Percentiles rank a stretch among this genome's conserved stretches.
phyloP scores from a whole-genome alignment of 2,888 invertebrate genomes.

The Hemaris fuciformis region DNA sequence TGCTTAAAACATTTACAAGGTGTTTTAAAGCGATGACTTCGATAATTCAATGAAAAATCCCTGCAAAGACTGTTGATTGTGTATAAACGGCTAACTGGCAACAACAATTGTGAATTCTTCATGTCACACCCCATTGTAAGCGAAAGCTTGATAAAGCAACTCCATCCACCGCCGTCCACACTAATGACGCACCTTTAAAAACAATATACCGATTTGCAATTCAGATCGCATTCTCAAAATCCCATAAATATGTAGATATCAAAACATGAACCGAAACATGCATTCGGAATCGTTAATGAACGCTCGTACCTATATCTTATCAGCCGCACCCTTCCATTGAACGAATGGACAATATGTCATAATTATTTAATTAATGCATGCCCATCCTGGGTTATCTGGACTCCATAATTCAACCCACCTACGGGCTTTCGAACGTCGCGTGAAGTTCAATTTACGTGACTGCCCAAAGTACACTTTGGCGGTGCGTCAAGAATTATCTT shows the following conservation, averaged over 20 bases:
- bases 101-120: not conserved
- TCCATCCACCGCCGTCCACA: not conserved
- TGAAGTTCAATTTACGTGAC: slow-evolving; percentile 12
- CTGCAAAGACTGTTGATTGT: too few relatives aligned
- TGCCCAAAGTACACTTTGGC: not conserved
- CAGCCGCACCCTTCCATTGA: slow-evolving; percentile 67
- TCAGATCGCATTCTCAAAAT: slow-evolving; percentile 8
- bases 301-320: slow-evolving; percentile 46
- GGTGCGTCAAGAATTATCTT: not conserved
- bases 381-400: slow-evolving; percentile 66
- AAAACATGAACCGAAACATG: slow-evolving; percentile 31
- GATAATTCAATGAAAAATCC: too few relatives aligned
- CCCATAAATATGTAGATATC: slow-evolving; percentile 12
- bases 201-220: slow-evolving; percentile 10
- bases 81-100: not conserved
- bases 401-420: slow-evolving; percentile 61
- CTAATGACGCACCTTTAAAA: slow-evolving; percentile 9
- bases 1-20: too few relatives aligned
- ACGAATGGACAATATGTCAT: slow-evolving; percentile 77
- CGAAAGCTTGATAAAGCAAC: slow-evolving; percentile 1
- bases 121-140: not conserved
- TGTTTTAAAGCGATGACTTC: too few relatives aligned
- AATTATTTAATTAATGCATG: slow-evolving; percentile 79
- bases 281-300: slow-evolving; percentile 56
- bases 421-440: slow-evolving; percentile 33